Conservation (phyloP, 2,113 vertebrate species). For the Oryzias celebensis region DNA sequence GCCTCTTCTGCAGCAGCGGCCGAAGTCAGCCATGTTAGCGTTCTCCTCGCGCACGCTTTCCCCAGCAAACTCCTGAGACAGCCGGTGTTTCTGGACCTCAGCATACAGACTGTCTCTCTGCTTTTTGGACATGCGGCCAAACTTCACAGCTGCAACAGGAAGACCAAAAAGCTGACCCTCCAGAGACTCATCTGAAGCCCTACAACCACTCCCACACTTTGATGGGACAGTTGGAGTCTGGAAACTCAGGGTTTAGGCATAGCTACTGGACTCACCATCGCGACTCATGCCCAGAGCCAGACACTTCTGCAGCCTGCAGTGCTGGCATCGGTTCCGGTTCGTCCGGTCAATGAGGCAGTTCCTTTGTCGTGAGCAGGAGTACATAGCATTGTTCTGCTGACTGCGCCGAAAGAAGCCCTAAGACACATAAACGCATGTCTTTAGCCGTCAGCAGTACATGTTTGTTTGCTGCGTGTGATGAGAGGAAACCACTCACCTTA, state of each 20-base stretch:
- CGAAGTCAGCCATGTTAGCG: slow-evolving; percentile 58
- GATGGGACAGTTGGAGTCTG: neutral
- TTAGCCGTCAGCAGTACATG: too few species aligned
- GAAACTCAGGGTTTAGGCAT: slow-evolving; percentile 29
- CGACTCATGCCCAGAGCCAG: slow-evolving; percentile 90
- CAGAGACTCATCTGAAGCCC: neutral
- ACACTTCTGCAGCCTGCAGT: slow-evolving; percentile 92
- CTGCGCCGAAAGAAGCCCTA: slow-evolving; percentile 91
- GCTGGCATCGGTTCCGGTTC: slow-evolving; percentile 93
- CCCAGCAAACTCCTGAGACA: slow-evolving; percentile 78
- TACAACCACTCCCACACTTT: neutral
- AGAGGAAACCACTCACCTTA: slow-evolving; percentile 66
- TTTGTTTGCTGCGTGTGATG: neutral
- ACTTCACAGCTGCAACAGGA: slow-evolving; percentile 84
- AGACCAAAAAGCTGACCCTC: neutral
- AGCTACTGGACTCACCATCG: slow-evolving; percentile 79
- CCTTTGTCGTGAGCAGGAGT: slow-evolving; percentile 90
- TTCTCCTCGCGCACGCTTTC: slow-evolving; percentile 55
- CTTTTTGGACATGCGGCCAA: slow-evolving; percentile 95
- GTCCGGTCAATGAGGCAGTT: slow-evolving; percentile 91
- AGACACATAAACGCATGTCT: neutral
- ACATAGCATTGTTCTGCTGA: slow-evolving; percentile 92
- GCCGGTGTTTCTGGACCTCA: slow-evolving; percentile 91
- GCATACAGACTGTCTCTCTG: slow-evolving; percentile 91
- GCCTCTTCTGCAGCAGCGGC: slow-evolving; percentile 80